Evolutionary conservation across 2,113 vertebrate species (phyloP), one percentile per base, ranked within the genome.

Genomic region (Lycocorax pyrrhopterus): DNA sequence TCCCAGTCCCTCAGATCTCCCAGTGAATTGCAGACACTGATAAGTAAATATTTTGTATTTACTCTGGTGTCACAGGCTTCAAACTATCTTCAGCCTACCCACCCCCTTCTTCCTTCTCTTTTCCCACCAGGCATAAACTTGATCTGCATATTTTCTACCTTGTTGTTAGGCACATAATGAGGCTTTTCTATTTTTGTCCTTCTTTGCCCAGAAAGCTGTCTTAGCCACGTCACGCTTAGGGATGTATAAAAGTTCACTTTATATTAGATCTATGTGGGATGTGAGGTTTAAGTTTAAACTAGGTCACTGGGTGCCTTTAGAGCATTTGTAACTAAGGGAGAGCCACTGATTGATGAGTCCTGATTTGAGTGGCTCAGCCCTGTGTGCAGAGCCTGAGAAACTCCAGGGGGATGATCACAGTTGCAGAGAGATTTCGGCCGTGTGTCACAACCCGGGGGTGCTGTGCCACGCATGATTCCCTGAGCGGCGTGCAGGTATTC

Each of bases 151-250:
- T 84, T 90, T 84, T 86, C 49, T 49, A 84, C 90, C 68, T 95
- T 96, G 92, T 90, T 88, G 49, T 93, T 75, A 92, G 60, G 60
- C 83, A 64, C 56, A 64, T 74, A 80, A 88, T 84, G 47, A 94
- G 55, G 41, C n/a, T 89, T 84, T 90, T 81, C 92, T 95, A 87
- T 92, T 95, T 90, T 75, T 90, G 73, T 78, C 72, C 26, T 86
- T 13, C 80, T 91, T 80, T 92, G 44, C 82, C 66, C 37, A 33
- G 71, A 81, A 88, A 90, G 33, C 62, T 87, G 16, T 79, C 60
- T 96, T 33, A 85, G 85, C 41, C 7, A 9, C 1, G 0, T 86
- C 82, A 63, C 43, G 26, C 72, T 66, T 10, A 12, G 43, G 84
- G 71, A 77, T 29, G 46, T 51, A 64, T 18, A 78, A 27, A 46